Evolutionary conservation across 2,113 vertebrate species (phyloP), one percentile per base, ranked within the genome.

Genomic region (Potamarius usumacintae): DNA sequence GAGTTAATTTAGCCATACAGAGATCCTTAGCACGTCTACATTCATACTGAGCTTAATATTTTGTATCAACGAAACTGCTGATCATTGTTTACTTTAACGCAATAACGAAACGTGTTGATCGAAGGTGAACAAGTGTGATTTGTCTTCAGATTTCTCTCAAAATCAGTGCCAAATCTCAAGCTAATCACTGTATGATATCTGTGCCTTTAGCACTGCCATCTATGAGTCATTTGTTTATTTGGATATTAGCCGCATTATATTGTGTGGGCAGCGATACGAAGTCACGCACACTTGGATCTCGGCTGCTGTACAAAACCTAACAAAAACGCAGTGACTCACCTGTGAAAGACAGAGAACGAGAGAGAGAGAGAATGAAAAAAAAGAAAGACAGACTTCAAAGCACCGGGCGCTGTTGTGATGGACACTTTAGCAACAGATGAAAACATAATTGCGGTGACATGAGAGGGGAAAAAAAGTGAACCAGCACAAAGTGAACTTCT

Each of bases 361-460:
- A 86, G 60, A 86, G 57, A 76, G 78, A 50, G 25, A 85, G 25
- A 83, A 80, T 30, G n/a, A 85, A 63, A 85, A 22, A 9, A 78
- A 25, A 79, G 84, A 86, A 77, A 65, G 58, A 78, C 12, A 85
- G 60, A 90, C 69, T 67, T 85, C 89, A 89, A 92, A 87, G 80
- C 82, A 55, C 48, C 14, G 77, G 55, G 27, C 81, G 30, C 83
- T 85, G 83, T 90, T 93, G 87, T 89, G 88, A 90, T 84, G 63
- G 81, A 74, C 87, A 82, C 84, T 89, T 86, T 89, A 87, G 88
- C 88, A 91, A 83, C 89, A 85, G 81, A 82, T 65, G 82, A 87
- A 91, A 82, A 85, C 52, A 88, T 85, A 88, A 87, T 85, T 86
- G 81, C 81, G 76, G 67, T 83, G 63, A 52, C 48, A 88, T 72